Evolutionary conservation across 37 sponge, comb jelly and placozoan species (phyloP), one percentile per base, ranked within the genome.

Genomic region (Corticium candelabrum): DNA sequence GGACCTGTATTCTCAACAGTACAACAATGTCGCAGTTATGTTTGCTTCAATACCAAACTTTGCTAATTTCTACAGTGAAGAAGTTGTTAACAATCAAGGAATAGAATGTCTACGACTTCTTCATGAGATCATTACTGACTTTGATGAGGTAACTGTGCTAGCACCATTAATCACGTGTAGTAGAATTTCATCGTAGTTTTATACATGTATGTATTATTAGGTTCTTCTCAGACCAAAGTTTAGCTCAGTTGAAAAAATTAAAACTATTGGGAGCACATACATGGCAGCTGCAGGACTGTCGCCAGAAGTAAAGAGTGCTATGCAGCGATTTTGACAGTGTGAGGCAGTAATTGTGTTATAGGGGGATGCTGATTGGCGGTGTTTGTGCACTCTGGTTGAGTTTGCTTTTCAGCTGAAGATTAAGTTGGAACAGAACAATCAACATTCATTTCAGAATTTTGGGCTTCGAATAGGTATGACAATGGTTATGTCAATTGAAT

Each of bases 21-120:
- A 91, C 40, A 90, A 91, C 5, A 87, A 88, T 78, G 96, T 91
- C 36, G 92, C 92, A 32, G 96, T 95, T 34, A 81, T 91, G 1
- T 95, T 95, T 81, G 96, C 90, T 0, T 89, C 92, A 32, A 89
- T 95, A 30, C 87, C 82, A 62, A 95, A 95, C 80, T 87, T 95
- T 76, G 68, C 76, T 75, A 83, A 91, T 2, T 89, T 91, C 34
- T 82, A 79, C 41, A 39, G 37, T 27, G 68, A 86, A 0, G 71
- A 29, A 0, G 40, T 71, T 11, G 80, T 84, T 36, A 77, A 43
- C 3, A 69, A 50, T 0, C 85, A 74, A 37, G 81, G 81, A 2
- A 71, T 74, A 68, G 81, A 68, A 27, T 80, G 81, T 76, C 69
- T 80, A 41, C 74, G 81, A 31, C 74, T 80, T 2, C 40, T 80